Percentiles rank a stretch among this genome's conserved stretches.
These are phyloP conservation scores for Lepidothrix coronata DNA, from an alignment of 2,113 vertebrate species.

Conservation along the genomic window DNA sequence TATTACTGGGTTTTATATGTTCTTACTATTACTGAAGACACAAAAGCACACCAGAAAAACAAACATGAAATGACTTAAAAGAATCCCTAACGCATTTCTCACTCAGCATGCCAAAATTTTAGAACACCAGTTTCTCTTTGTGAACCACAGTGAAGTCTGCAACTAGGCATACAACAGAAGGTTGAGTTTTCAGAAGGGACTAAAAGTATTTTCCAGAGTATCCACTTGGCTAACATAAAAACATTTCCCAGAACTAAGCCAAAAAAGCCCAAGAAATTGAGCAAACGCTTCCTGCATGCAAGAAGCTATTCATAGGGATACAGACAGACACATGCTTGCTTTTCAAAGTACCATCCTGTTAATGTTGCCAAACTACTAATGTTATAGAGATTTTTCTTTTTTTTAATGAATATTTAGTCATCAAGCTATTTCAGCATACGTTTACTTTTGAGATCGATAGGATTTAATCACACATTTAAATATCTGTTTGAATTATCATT, in stretches of 20 bases:
- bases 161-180: not conserved
- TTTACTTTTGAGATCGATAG: not conserved
- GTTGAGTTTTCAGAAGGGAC: not conserved
- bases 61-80: not conserved
- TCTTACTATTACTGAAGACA: not conserved
- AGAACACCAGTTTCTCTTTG: not conserved
- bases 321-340: not conserved
- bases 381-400: not conserved
- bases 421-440: not conserved
- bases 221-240: not conserved
- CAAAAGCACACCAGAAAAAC: not conserved
- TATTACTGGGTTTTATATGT: not conserved
- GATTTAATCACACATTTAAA: not conserved
- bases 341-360: not conserved
- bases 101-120: not conserved
- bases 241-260: not conserved
- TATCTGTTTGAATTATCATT: not conserved
- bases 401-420: not conserved
- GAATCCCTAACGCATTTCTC: not conserved
- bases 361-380: not conserved
- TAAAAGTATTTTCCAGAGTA: not conserved
- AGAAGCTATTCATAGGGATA: not conserved
- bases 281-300: not conserved
- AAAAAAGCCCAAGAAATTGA: not conserved
- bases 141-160: not conserved